A percentile compares a stretch with the other conserved stretches of the same genome.
These are phyloP conservation scores for Gymnoscopelus microlampas DNA, from an alignment of 2,797 vertebrate species.

Conservation along the genomic window DNA sequence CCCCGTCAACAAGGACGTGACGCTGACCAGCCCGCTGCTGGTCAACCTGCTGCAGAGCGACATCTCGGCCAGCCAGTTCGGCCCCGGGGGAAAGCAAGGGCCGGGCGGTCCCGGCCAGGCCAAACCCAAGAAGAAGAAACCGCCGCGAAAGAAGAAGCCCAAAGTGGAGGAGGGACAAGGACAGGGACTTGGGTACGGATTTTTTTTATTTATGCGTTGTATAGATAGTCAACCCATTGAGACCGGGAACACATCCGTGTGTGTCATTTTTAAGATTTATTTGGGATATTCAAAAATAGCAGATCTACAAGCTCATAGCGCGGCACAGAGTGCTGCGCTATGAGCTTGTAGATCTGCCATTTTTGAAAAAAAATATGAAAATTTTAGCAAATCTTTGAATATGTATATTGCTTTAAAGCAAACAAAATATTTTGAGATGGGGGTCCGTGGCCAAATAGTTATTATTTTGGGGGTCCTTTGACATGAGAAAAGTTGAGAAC, in stretches of 20 bases:
- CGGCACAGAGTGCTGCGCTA: too few species aligned
- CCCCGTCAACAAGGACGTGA: slow-evolving; percentile 95
- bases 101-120: slow-evolving; percentile 83
- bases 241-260: too few species aligned
- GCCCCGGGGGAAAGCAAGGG: slow-evolving; percentile 94
- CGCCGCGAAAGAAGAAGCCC: slow-evolving; percentile 96
- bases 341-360: too few species aligned
- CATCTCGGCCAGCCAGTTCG: slow-evolving; percentile 97
- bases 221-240: neutral
- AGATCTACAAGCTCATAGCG: too few species aligned
- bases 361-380: too few species aligned
- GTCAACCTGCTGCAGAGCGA: slow-evolving; percentile 99
- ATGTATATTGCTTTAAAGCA: neutral
- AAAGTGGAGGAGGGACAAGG: slow-evolving; percentile 85
- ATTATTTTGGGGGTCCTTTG: too few species aligned
- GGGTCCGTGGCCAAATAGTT: too few species aligned
- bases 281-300: too few species aligned
- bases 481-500: too few species aligned
- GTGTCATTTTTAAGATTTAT: too few species aligned
- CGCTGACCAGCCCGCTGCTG: slow-evolving; percentile 93
- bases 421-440: too few species aligned
- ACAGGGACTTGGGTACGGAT: slow-evolving; percentile 88
- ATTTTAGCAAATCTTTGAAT: too few species aligned
- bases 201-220: slow-evolving; percentile 7
- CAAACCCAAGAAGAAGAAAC: slow-evolving; percentile 99